phyloP scores from a whole-genome alignment of 2,113 vertebrate genomes.

The Pyrgilauda ruficollis region DNA sequence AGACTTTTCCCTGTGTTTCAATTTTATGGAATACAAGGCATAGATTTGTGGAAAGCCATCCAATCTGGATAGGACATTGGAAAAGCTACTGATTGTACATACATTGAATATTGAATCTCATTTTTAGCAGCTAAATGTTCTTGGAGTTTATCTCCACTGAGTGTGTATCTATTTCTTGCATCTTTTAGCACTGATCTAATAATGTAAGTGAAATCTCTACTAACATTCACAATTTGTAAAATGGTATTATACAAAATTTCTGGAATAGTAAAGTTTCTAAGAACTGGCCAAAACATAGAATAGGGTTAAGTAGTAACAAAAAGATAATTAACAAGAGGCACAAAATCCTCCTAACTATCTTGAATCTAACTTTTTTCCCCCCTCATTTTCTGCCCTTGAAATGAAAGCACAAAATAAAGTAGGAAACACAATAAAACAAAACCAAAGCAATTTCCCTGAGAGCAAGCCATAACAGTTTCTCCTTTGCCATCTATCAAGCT shows the following conservation, averaged over 20 bases:
- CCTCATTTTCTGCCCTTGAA: background rate
- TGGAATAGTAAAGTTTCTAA: background rate
- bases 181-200: background rate
- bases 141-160: background rate
- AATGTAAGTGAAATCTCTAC: background rate
- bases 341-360: background rate
- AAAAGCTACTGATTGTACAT: background rate
- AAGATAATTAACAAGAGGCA: background rate
- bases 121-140: background rate
- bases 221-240: background rate
- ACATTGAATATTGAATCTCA: background rate
- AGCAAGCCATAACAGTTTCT: background rate
- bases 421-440: background rate
- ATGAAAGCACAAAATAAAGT: background rate
- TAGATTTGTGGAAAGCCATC: background rate
- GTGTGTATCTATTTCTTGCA: background rate
- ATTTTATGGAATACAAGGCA: background rate
- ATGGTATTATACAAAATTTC: background rate
- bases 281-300: background rate
- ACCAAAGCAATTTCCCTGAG: background rate
- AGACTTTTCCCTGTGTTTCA: background rate
- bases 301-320: background rate
- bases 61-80: background rate
- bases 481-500: background rate
- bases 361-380: accelerated